These are phyloP conservation scores for Drosophila gunungcola DNA, from an alignment of 1,140 invertebrate genomes.

Conservation along the genomic window DNA sequence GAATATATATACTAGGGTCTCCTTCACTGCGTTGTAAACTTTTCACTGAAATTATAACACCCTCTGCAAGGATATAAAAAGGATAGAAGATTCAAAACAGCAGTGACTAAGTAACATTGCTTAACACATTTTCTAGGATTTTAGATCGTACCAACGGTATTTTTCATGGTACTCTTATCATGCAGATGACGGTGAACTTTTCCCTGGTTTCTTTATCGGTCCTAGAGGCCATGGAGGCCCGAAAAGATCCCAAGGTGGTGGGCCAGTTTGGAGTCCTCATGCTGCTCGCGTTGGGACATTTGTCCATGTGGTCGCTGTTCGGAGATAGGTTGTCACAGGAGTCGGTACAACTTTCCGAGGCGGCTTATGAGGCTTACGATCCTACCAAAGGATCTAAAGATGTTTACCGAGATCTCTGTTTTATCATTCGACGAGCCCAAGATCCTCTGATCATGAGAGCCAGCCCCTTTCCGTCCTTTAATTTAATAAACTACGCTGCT, in stretches of 20 bases:
- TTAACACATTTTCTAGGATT: conserved; percentile 8
- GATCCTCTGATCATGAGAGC: conserved; percentile 22
- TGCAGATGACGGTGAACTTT: conserved; percentile 35
- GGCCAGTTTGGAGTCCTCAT: conserved; percentile 44
- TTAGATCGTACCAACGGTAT: conserved; percentile 39
- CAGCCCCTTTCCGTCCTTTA: conserved; percentile 48
- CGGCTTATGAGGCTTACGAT: conserved; percentile 45
- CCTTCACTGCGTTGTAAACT: too few relatives aligned
- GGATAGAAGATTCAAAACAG: too few relatives aligned
- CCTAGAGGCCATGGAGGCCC: conserved; percentile 31
- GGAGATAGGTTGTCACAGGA: conserved; percentile 43
- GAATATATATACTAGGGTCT: too few relatives aligned
- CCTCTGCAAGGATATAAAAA: too few relatives aligned
- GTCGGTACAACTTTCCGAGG: conserved; percentile 28
- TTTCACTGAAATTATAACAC: too few relatives aligned
- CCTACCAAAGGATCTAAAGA: neutral
- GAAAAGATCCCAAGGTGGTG: conserved; percentile 33
- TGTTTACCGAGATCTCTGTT: conserved; percentile 23
- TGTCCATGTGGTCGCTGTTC: conserved; percentile 33
- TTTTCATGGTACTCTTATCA: conserved; percentile 44
- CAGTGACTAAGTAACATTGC: too few relatives aligned
- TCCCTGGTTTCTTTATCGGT: conserved; percentile 41
- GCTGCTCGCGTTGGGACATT: conserved; percentile 29
- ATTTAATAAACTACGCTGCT: conserved; percentile 35
- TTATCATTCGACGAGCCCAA: conserved; percentile 42